Evolutionary conservation across 2,888 invertebrate genomes (phyloP).

Genomic region (Pheosia tremula): DNA sequence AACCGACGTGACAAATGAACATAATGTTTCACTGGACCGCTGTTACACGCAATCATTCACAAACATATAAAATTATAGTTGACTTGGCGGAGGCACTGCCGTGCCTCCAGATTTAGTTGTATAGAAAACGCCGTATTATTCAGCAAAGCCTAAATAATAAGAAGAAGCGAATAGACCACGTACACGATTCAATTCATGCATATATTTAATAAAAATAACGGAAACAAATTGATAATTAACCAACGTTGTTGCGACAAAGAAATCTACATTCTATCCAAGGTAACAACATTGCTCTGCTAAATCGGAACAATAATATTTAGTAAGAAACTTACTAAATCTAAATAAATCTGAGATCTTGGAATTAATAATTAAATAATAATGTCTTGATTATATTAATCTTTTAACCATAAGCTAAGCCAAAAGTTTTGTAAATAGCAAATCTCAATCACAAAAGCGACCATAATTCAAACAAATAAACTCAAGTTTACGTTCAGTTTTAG

Average conservation of each 20-base stretch:
- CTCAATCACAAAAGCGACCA: no score
- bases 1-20: slow-evolving; percentile 66
- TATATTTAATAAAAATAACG: slow-evolving; percentile 35
- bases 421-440: no score
- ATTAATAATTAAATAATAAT: no score
- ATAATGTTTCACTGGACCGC: slow-evolving; percentile 35
- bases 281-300: slow-evolving; percentile 22
- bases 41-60: slow-evolving; percentile 22
- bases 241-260: slow-evolving; percentile 37
- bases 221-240: slow-evolving; percentile 27
- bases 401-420: no score
- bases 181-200: slow-evolving; percentile 49
- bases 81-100: not conserved
- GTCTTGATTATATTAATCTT: no score
- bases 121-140: slow-evolving; percentile 25
- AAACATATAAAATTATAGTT: slow-evolving; percentile 23
- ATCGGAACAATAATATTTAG: not conserved
- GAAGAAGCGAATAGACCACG: slow-evolving; percentile 67
- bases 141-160: slow-evolving; percentile 81
- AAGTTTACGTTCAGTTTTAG: slow-evolving; percentile 4
- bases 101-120: slow-evolving; percentile 20
- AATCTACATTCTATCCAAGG: slow-evolving; percentile 48
- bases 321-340: not conserved
- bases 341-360: not conserved
- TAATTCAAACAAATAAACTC: no score